Conservation (phyloP, 2,888 invertebrate species). For the Linnaemya tessellans region DNA sequence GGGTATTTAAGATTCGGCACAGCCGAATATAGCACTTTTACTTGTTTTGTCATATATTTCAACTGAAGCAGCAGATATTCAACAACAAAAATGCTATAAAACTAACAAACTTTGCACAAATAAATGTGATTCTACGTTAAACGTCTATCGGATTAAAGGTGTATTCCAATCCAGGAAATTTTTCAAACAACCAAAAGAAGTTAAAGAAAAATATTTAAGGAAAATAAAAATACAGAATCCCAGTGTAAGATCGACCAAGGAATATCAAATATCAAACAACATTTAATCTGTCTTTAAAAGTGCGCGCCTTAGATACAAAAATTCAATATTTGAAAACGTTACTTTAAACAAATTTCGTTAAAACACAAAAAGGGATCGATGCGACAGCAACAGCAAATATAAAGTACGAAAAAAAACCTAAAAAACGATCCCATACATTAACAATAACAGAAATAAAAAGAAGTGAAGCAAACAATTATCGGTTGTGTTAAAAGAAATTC, state of each 20-base stretch:
- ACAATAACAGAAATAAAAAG: conserved; percentile 10
- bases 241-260: conserved; percentile 6
- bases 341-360: conserved; percentile 23
- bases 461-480: conserved; percentile 30
- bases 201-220: neutral
- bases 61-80: conserved; percentile 53
- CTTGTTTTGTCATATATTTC: conserved; percentile 13
- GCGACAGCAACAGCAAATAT: conserved; percentile 32
- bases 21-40: too few species aligned
- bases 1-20: too few species aligned
- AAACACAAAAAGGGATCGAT: conserved; percentile 39
- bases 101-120: conserved; percentile 78
- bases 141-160: conserved; percentile 56
- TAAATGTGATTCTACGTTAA: conserved; percentile 71
- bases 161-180: neutral
- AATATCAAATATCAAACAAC: conserved; percentile 37
- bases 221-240: conserved; percentile 19
- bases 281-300: neutral
- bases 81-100: conserved; percentile 79
- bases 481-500: conserved; percentile 63
- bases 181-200: neutral
- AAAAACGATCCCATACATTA: conserved; percentile 47
- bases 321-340: conserved; percentile 41
- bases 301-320: conserved; percentile 21
- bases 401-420: neutral